Base-by-base conservation (phyloP, 2,888 invertebrate species). In the Colletes collaris region DNA sequence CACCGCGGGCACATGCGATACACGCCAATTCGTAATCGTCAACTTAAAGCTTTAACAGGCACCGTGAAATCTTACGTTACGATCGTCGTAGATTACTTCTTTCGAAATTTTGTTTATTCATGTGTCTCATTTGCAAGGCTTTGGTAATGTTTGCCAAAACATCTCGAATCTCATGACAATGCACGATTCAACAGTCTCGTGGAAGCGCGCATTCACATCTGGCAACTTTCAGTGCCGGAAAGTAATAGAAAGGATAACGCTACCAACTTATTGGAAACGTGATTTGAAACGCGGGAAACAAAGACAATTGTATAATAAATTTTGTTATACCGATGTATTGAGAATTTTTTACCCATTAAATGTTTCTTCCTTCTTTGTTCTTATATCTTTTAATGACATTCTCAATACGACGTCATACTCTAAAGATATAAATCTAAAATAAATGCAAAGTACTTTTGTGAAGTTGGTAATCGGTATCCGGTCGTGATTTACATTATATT, bases 131-230 rank as follows among this genome's bases (percentile, higher is more conserved):
- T 53, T 64, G 52, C 49, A 11, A 60, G 55, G 44, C n/a, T 50
- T 59, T 58, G 50, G 3, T 62, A 55, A 44, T 71, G 59, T 62
- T 79, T 64, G 37, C 11, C 50, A 74, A 77, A 70, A 82, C 79
- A 78, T 73, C 76, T 68, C 81, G 68, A 52, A 73, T 77, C 78
- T 86, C 88, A 86, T 86, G 89, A 90, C 88, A 87, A 90, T 83
- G 88, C 88, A 85, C 85, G 84, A 85, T 82, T 86, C 87, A 81
- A 75, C 86, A 86, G 82, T 84, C 79, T 75, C 79, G 79, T 83
- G 77, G 72, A 85, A 86, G 84, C 81, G 84, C 87, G 84, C 82
- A 86, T 83, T 86, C 85, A 86, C 89, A 90, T 89, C 87, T 89
- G 86, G 77, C 70, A 82, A 16, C 56, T 75, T 46, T 62, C 27